These are phyloP conservation scores for Holacanthus passer DNA, from an alignment of 2,113 vertebrate genomes.

Conservation along the genomic window DNA sequence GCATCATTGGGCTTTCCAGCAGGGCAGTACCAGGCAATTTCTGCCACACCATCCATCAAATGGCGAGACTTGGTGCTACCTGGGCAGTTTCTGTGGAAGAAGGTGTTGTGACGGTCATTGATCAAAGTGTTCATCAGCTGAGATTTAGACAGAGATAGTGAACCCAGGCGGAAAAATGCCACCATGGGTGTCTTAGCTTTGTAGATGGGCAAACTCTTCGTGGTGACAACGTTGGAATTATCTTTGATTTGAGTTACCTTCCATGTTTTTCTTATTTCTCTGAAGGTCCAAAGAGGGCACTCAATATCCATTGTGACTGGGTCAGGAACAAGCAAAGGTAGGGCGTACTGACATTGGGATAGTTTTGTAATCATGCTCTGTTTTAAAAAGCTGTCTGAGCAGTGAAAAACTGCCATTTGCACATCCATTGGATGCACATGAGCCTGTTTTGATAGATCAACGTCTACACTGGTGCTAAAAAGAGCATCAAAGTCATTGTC, in stretches of 20 bases:
- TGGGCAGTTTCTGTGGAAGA: slow-evolving; percentile 82
- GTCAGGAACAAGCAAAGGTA: slow-evolving; percentile 83
- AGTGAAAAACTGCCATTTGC: slow-evolving; percentile 85
- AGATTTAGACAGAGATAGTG: slow-evolving; percentile 84
- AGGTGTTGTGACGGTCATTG: slow-evolving; percentile 71
- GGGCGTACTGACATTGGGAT: slow-evolving; percentile 84
- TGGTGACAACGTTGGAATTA: not conserved
- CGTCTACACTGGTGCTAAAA: not conserved
- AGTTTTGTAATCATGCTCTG: slow-evolving; percentile 83
- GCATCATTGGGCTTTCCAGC: slow-evolving; percentile 73
- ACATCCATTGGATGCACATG: slow-evolving; percentile 82
- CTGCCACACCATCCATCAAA: slow-evolving; percentile 83
- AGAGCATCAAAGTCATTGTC: slow-evolving; percentile 62
- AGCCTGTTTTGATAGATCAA: not conserved
- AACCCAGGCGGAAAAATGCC: slow-evolving; percentile 83
- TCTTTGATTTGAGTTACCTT: slow-evolving; percentile 47
- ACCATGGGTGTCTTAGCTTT: slow-evolving; percentile 77
- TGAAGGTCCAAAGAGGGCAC: slow-evolving; percentile 82
- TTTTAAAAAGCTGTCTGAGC: slow-evolving; percentile 82
- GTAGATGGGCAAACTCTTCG: slow-evolving; percentile 72
- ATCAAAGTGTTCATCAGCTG: slow-evolving; percentile 83
- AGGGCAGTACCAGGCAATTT: slow-evolving; percentile 87
- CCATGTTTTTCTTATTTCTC: slow-evolving; percentile 82
- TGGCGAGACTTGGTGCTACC: slow-evolving; percentile 76
- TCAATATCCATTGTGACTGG: slow-evolving; percentile 68